Evolutionary conservation across 2,888 invertebrate genomes (phyloP).

Genomic region (Tupiocoris notatus): DNA sequence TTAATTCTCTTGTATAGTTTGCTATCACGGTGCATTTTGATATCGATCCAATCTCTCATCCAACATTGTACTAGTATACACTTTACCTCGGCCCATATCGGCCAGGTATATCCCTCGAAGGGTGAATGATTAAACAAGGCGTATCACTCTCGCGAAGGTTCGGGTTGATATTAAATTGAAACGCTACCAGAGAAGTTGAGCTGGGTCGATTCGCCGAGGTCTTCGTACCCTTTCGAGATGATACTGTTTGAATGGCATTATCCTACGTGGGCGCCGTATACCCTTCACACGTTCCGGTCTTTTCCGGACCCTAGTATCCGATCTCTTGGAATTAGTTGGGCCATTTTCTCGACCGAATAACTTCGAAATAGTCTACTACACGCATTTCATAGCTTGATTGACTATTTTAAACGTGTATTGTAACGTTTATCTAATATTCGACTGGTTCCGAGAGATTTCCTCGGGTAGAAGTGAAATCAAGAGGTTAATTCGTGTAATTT

Average conservation of each 20-base stretch:
- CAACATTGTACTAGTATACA: too few species aligned
- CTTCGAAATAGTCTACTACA: too few species aligned
- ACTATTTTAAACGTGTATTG: too few species aligned
- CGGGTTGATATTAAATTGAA: neutral
- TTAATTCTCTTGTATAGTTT: too few species aligned
- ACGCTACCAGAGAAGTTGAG: neutral
- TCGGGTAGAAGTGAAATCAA: too few species aligned
- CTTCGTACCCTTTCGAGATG: neutral
- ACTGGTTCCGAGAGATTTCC: too few species aligned
- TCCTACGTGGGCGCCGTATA: neutral
- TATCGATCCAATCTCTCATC: too few species aligned
- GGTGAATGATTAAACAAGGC: neutral
- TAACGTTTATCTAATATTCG: too few species aligned
- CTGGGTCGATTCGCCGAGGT: neutral
- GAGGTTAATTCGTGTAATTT: too few species aligned
- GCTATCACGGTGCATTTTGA: too few species aligned
- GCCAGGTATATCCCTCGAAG: neutral
- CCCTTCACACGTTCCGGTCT: neutral
- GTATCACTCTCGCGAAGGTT: neutral
- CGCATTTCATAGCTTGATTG: too few species aligned
- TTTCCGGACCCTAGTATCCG: neutral
- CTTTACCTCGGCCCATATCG: neutral
- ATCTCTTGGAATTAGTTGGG: neutral
- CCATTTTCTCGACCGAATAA: neutral
- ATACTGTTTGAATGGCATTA: neutral